Percentiles rank a stretch among this genome's conserved stretches.
phyloP scores from a whole-genome alignment of 1,140 invertebrate species.

The Anthonomus grandis region DNA sequence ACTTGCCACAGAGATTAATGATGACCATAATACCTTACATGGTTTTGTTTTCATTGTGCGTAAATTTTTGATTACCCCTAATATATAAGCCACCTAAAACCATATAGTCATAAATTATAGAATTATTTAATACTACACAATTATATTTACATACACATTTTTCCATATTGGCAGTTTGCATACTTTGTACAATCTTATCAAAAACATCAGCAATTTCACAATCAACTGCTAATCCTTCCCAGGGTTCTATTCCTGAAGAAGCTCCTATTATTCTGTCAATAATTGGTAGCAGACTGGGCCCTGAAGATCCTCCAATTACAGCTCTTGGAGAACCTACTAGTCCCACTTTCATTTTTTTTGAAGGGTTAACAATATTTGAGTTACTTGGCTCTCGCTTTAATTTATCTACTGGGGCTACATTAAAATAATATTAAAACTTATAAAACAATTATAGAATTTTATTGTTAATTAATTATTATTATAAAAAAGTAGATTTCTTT shows the following conservation, averaged over 20 bases:
- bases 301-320: constrained; percentile 41
- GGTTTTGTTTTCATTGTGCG: constrained; percentile 72
- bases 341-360: constrained; percentile 54
- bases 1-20: constrained; percentile 79
- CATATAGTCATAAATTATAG: constrained; percentile 49
- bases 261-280: constrained; percentile 24
- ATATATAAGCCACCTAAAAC: constrained; percentile 47
- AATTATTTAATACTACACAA: not conserved
- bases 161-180: constrained; percentile 61
- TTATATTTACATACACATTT: constrained; percentile 56
- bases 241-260: constrained; percentile 50
- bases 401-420: constrained; percentile 25
- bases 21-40: constrained; percentile 73
- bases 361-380: constrained; percentile 48
- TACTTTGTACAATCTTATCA: constrained; percentile 55
- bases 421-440: not conserved
- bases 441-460: no score
- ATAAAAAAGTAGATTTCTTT: not conserved
- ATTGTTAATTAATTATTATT: no score
- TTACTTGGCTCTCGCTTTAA: constrained; percentile 42
- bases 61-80: constrained; percentile 64
- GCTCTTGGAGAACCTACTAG: constrained; percentile 34
- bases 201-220: constrained; percentile 60
- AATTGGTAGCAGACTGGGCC: constrained; percentile 40
- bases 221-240: constrained; percentile 58